Evolutionary conservation across 2,888 invertebrate genomes (phyloP), one percentile per base, ranked within the genome.

Genomic region (Steinernema carpocapsae): DNA sequence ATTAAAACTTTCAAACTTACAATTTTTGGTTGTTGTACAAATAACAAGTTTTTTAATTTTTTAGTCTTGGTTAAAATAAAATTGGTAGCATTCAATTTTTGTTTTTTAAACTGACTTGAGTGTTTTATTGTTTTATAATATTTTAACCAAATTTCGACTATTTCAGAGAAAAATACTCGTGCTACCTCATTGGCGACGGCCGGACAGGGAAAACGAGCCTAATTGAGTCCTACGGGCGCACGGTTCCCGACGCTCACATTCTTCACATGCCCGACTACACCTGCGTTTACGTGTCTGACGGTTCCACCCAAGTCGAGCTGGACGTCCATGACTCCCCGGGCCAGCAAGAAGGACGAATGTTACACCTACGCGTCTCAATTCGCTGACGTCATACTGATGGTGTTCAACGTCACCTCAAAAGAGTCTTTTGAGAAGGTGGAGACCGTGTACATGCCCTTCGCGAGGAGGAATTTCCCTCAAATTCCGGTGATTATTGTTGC

Each of bases 251-350:
- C 26, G 22, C 56, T 3, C 22, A 56, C 17, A 3, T 56, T 12
- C 56, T 56, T 26, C 56, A 56, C 56, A 56, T 56, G 56, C 56
- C 56, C 26, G 56, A 56, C 26, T 56, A 56, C 56, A 24, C 56
- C 24, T 56, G 56, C 56, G 14, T 56, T 14, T 56, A 56, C 56
- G 56, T 56, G 3, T 56, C 56, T 6, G 24, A 22, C 6, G 56
- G 56, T 26, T 22, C 26, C 6, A 26, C 6, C 7, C 22, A 26
- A 26, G 56, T 56, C n/a, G 56, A 56, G 26, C 26, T 56, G 56
- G 56, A 56, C 56, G 56, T 56, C n/a, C 56, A 56, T 17, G 56
- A 56, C 24, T 10, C 56, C 2, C 56, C 56, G 51, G 51, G 6
- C 6, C 51, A 51, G 24, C 22, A 17, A 22, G 56, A 26, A 22